phyloP scores from a whole-genome alignment of 2,888 invertebrate species.

The Heteromyza rotundicornis region DNA sequence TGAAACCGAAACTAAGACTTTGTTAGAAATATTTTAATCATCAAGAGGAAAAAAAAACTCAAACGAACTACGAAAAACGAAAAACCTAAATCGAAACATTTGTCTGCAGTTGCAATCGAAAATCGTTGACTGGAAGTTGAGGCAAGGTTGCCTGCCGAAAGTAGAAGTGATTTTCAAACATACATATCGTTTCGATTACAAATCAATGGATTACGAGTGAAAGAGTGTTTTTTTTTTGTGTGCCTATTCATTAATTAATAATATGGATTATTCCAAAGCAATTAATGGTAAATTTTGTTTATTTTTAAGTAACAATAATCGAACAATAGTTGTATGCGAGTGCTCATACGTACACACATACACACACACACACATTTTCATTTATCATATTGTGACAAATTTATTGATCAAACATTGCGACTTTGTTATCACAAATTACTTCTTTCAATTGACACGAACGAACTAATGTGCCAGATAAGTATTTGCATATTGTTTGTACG shows the following conservation, averaged over 20 bases:
- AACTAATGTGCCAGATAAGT: slow-evolving; percentile 8
- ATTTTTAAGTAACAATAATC: background rate
- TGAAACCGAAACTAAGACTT: background rate
- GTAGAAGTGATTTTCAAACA: no score
- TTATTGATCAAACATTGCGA: slow-evolving; percentile 49
- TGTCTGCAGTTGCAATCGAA: slow-evolving; percentile 13
- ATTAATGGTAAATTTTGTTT: slow-evolving; percentile 47
- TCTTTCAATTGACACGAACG: slow-evolving; percentile 12
- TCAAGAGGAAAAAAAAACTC: no score
- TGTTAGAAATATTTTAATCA: background rate
- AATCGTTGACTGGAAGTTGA: slow-evolving; percentile 4
- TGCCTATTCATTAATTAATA: background rate
- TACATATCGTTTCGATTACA: no score
- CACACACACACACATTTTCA: background rate
- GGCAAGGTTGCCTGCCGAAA: background rate
- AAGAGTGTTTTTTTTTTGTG: background rate
- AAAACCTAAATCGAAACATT: no score
- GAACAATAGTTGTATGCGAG: no score
- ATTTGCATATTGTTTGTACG: slow-evolving; percentile 1
- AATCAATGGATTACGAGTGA: background rate
- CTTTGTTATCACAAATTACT: slow-evolving; percentile 4
- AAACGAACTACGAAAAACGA: background rate
- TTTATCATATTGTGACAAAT: slow-evolving; percentile 17
- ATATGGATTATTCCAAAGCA: slow-evolving; percentile 55
- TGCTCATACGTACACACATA: background rate